A percentile compares a stretch with the other conserved stretches of the same genome.
Evolutionary conservation across 2,113 vertebrate genomes (phyloP).

Genomic region (Vulpes vulpes): DNA sequence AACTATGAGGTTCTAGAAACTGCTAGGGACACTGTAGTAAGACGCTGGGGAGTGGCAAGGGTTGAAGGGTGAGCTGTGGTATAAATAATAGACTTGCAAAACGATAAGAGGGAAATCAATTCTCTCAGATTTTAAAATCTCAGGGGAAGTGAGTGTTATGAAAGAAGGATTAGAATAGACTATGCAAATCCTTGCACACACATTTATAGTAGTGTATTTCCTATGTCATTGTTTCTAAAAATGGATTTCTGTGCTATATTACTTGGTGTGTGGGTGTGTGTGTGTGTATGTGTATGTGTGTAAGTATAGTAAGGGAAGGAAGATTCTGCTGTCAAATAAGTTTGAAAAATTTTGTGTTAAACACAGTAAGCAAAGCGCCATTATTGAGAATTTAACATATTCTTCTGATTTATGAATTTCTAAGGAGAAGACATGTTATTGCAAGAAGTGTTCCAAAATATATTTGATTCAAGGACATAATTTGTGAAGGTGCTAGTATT

Average conservation of each 20-base stretch:
- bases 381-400: not conserved
- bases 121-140: not conserved
- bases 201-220: not conserved
- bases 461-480: not conserved
- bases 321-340: not conserved
- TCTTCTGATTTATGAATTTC: not conserved
- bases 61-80: not conserved
- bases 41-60: fast-evolving
- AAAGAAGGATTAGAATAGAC: not conserved
- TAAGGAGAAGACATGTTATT: not conserved
- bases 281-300: not conserved
- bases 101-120: not conserved
- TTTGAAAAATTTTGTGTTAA: not conserved
- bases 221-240: conserved; percentile 28
- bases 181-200: not conserved
- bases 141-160: not conserved
- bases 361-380: not conserved
- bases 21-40: not conserved
- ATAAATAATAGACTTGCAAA: not conserved
- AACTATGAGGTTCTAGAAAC: not conserved
- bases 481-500: not conserved
- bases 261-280: not conserved
- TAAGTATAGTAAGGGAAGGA: not conserved
- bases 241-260: not conserved
- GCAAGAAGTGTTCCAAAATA: not conserved